phyloP scores from a whole-genome alignment of 2,888 invertebrate species.

The Drosophila paramelanica region DNA sequence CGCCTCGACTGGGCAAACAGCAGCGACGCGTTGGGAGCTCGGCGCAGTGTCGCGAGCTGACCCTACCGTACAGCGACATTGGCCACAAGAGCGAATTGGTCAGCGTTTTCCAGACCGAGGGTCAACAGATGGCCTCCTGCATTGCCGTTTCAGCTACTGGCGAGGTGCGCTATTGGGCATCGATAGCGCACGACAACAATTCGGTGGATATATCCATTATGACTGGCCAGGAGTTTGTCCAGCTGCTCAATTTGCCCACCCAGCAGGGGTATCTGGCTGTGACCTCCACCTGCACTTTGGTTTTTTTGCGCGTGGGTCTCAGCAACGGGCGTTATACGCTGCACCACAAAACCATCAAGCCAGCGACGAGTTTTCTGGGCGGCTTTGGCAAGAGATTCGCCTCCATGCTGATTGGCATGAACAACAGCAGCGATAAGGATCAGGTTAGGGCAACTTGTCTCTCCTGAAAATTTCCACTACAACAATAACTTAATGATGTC shows the following conservation, averaged over 20 bases:
- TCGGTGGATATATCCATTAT: conserved; percentile 94
- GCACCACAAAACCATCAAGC: conserved; percentile 88
- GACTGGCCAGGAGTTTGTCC: conserved; percentile 94
- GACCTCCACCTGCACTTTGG: conserved; percentile 95
- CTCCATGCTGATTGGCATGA: conserved; percentile 85
- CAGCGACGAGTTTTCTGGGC: conserved; percentile 93
- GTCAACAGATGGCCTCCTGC: conserved; percentile 91
- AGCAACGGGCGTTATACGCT: conserved; percentile 89
- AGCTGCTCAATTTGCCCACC: conserved; percentile 88
- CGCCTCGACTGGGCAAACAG: conserved; percentile 60
- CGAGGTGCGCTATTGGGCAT: conserved; percentile 95
- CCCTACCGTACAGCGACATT: conserved; percentile 95
- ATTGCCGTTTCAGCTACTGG: conserved; percentile 97
- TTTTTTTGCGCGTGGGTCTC: conserved; percentile 88
- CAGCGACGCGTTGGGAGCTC: conserved; percentile 81
- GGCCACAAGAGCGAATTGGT: conserved; percentile 95
- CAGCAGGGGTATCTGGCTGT: conserved; percentile 92
- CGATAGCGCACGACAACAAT: conserved; percentile 93
- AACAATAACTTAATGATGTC: neutral
- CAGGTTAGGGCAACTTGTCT: conserved; percentile 67
- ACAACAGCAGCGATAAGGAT: conserved; percentile 82
- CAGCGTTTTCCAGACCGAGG: conserved; percentile 88
- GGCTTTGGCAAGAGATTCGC: conserved; percentile 90
- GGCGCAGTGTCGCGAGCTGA: conserved; percentile 92
- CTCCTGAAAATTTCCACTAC: no score